These are phyloP conservation scores for Eurosta solidaginis DNA, from an alignment of 1,140 invertebrate genomes.

Conservation along the genomic window DNA sequence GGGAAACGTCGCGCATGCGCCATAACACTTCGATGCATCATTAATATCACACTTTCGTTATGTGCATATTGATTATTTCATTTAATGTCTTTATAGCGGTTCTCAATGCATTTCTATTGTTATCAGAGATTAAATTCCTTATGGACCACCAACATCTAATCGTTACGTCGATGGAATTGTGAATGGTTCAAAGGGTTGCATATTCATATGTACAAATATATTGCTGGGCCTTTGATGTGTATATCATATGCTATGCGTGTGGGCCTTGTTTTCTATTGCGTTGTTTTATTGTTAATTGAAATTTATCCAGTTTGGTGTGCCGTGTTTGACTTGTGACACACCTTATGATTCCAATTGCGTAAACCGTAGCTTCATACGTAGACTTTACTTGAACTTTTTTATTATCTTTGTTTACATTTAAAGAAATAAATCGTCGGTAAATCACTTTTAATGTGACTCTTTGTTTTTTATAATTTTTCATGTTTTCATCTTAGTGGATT, in stretches of 20 bases:
- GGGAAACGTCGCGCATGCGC: not conserved
- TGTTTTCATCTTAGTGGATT: not conserved
- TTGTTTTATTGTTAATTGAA: constrained; percentile 60
- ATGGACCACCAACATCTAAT: constrained; percentile 12
- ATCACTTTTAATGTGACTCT: not conserved
- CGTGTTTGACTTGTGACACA: constrained; percentile 26
- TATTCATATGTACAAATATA: not conserved
- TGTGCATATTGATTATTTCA: constrained; percentile 28
- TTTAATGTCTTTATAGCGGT: constrained; percentile 28
- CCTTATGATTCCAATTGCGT: not conserved
- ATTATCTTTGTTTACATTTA: constrained; percentile 22
- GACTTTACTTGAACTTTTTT: not conserved
- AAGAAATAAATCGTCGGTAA: not conserved
- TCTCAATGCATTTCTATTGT: not conserved
- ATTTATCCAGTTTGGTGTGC: constrained; percentile 57
- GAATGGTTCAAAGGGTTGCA: not conserved
- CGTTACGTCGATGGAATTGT: not conserved
- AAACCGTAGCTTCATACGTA: not conserved
- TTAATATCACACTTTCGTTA: constrained; percentile 26
- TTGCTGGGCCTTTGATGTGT: not conserved
- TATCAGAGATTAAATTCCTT: not conserved
- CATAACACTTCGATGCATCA: constrained; percentile 3
- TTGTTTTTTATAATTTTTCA: constrained; percentile 24
- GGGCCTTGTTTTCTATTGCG: constrained; percentile 44
- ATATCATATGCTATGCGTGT: constrained; percentile 26